Evolutionary conservation across 2,888 invertebrate species (phyloP).

Genomic region (Cataglyphis altisquamis): DNA sequence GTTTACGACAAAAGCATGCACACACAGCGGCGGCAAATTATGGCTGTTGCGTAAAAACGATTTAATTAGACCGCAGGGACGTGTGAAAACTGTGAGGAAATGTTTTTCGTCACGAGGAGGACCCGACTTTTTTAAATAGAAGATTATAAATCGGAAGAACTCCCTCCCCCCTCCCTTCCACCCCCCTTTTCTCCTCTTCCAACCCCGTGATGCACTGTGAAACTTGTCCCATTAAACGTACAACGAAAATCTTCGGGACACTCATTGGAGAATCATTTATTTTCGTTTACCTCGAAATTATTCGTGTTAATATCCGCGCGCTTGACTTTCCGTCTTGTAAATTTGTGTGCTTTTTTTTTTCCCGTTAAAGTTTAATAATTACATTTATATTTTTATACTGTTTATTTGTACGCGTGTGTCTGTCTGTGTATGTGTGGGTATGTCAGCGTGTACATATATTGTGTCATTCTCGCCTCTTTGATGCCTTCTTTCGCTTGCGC

Average conservation of each 20-base stretch:
- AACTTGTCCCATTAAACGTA: slow-evolving; percentile 56
- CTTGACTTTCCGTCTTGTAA: slow-evolving; percentile 37
- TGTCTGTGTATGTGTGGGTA: slow-evolving; percentile 54
- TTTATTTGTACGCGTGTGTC: slow-evolving; percentile 57
- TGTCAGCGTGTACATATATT: slow-evolving; percentile 14
- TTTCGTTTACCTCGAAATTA: slow-evolving; percentile 51
- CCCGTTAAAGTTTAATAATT: slow-evolving; percentile 61
- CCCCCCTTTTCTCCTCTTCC: background rate
- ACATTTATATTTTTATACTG: slow-evolving; percentile 63
- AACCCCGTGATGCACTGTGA: slow-evolving; percentile 67
- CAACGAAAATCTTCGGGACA: slow-evolving; percentile 56
- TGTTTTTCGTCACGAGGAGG: slow-evolving; percentile 42
- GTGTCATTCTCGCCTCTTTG: slow-evolving; percentile 45
- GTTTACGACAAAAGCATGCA: background rate
- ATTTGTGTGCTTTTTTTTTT: background rate
- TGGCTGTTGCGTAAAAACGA: background rate
- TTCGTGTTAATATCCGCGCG: slow-evolving; percentile 58
- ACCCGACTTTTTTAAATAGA: slow-evolving; percentile 47
- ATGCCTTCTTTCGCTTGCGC: slow-evolving; percentile 27
- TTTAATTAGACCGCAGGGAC: slow-evolving; percentile 21
- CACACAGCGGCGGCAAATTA: background rate
- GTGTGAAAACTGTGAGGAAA: slow-evolving; percentile 20
- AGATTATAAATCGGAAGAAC: slow-evolving; percentile 54
- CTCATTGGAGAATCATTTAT: slow-evolving; percentile 55
- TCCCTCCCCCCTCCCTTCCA: background rate